A percentile compares a stretch with the other conserved stretches of the same genome.
phyloP scores from a whole-genome alignment of 2,113 vertebrate genomes.

The Actinemys pallida region DNA sequence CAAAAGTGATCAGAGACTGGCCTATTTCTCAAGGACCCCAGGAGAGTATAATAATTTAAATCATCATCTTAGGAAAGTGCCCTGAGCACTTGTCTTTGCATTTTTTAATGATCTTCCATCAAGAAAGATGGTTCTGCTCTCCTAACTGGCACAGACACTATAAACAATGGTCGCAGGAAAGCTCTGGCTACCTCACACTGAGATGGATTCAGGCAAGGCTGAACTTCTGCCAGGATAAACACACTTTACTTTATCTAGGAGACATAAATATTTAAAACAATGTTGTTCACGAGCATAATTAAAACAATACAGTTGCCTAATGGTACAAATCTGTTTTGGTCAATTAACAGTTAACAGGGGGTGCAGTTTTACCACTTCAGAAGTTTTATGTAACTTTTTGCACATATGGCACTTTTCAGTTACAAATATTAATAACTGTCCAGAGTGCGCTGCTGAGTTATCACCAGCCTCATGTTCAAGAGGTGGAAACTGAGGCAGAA shows the following conservation, averaged over 20 bases:
- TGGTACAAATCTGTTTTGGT: background rate
- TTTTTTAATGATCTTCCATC: slow-evolving; percentile 44
- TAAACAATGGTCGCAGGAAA: slow-evolving; percentile 57
- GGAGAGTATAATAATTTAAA: slow-evolving; percentile 79
- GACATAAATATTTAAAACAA: slow-evolving; percentile 42
- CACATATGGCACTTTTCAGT: background rate
- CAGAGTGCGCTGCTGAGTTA: rapidly evolving
- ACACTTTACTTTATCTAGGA: slow-evolving; percentile 18
- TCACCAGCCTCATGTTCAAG: background rate
- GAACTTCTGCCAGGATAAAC: slow-evolving; percentile 63
- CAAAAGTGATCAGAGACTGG: slow-evolving; percentile 79
- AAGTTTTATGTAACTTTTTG: background rate
- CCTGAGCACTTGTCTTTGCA: slow-evolving; percentile 70
- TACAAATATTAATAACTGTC: background rate
- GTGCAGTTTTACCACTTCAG: background rate
- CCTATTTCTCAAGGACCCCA: slow-evolving; percentile 79
- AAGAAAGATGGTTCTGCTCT: slow-evolving; percentile 28
- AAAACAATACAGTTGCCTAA: slow-evolving; percentile 20
- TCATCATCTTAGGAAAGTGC: slow-evolving; percentile 77
- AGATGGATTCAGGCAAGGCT: slow-evolving; percentile 36
- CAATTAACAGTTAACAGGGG: background rate
- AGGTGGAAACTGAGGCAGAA: background rate
- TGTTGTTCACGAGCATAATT: slow-evolving; percentile 23
- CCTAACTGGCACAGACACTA: slow-evolving; percentile 50
- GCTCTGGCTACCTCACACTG: slow-evolving; percentile 25